Evolutionary conservation across 2,113 vertebrate genomes (phyloP), one percentile per base, ranked within the genome.

Genomic region (Alaudala cheleensis): DNA sequence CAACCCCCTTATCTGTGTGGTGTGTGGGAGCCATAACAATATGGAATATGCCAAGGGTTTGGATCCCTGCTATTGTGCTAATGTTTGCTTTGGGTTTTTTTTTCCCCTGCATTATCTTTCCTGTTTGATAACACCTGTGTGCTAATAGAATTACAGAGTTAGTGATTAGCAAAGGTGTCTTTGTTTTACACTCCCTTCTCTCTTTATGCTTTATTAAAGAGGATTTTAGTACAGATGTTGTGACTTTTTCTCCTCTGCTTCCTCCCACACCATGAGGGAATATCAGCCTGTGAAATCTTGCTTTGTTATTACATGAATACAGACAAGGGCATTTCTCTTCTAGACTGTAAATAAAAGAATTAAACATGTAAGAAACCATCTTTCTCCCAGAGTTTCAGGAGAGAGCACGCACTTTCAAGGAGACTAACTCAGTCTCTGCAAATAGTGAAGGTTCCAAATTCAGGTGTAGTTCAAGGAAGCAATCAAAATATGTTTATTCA

Each of bases 101-200:
- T 54, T 79, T 50, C 24, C 4, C 8, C 66, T 65, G 14, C n/a
- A 26, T 90, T 73, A 90, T 91, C 28, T 44, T 60, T 65, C 83
- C 90, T 88, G 58, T 85, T 70, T 91, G 79, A 44, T 96, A 86
- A 88, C 80, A 88, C 44, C 71, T 81, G 50, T 85, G 62, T 91
- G 90, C 91, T 85, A 91, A 81, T 5, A 76, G 84, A 95, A 81
- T 91, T 93, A 74, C 24, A 47, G 57, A 81, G 61, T 26, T 79
- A 80, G 85, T 1, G 11, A 86, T 92, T 87, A 89, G 81, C 70
- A 87, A 72, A 89, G 73, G 23, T 81, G 69, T 81, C 91, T 83
- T 76, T 86, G 45, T 85, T 81, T 94, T 94, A 40, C 39, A 37
- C 47, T 64, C 33, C 69, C 29, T 65, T 65, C 50, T 77, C 28